phyloP scores from a whole-genome alignment of 2,888 invertebrate genomes.

The Hypsopygia costalis region DNA sequence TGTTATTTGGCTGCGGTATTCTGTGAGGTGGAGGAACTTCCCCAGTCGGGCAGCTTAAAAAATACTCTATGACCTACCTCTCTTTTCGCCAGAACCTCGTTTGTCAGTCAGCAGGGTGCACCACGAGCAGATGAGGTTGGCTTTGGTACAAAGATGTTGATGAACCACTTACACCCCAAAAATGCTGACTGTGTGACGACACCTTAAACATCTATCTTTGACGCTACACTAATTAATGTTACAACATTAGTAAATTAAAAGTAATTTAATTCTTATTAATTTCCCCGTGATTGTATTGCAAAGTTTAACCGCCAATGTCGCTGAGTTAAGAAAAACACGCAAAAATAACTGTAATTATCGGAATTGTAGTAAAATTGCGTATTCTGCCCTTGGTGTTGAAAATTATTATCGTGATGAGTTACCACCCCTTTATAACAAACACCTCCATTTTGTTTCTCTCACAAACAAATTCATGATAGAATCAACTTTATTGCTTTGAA shows the following conservation, averaged over 20 bases:
- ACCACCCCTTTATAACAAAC: slow-evolving; percentile 24
- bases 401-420: slow-evolving; percentile 29
- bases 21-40: too few species aligned
- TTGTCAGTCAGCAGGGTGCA: too few species aligned
- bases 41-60: too few species aligned
- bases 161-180: too few species aligned
- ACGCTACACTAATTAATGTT: slow-evolving; percentile 2
- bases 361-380: slow-evolving; percentile 38
- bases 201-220: slow-evolving; percentile 5
- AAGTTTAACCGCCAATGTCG: slow-evolving; percentile 38
- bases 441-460: slow-evolving; percentile 17
- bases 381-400: slow-evolving; percentile 32
- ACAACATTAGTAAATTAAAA: slow-evolving; percentile 2
- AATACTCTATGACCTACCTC: too few species aligned
- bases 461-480: slow-evolving; percentile 12
- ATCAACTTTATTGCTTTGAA: slow-evolving; percentile 10
- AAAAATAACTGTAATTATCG: slow-evolving; percentile 38
- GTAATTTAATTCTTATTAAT: slow-evolving; percentile 17
- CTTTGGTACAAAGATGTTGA: too few species aligned
- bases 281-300: slow-evolving; percentile 28
- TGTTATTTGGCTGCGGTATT: too few species aligned
- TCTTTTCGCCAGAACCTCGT: too few species aligned
- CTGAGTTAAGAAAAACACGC: slow-evolving; percentile 22
- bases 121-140: too few species aligned
- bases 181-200: not conserved